Conservation (phyloP, 2,113 vertebrate genomes). For the Cygnus buccinator region DNA sequence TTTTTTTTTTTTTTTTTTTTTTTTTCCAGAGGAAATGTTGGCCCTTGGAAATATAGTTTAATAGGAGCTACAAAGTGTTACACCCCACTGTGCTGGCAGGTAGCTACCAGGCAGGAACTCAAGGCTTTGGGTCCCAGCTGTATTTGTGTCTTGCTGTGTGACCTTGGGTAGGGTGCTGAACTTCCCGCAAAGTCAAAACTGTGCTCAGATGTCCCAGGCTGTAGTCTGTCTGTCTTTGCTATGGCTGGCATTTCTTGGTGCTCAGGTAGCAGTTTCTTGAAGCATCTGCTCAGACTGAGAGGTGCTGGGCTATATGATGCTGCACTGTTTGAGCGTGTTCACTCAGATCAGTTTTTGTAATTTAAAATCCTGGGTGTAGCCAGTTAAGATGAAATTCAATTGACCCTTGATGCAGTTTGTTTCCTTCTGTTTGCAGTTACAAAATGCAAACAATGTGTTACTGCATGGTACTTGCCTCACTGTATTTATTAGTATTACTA, state of each 20-base stretch:
- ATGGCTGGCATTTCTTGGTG: neutral
- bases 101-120: neutral
- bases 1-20: neutral
- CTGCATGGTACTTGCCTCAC: neutral
- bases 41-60: neutral
- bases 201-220: neutral
- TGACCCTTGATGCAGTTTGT: neutral
- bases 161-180: neutral
- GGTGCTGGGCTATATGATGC: neutral
- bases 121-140: neutral
- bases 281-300: neutral
- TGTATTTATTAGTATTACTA: neutral
- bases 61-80: neutral
- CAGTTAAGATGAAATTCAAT: neutral
- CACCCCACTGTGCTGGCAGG: accelerated
- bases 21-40: neutral
- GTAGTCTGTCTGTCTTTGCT: constrained; percentile 1
- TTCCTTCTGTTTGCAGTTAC: neutral
- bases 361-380: neutral
- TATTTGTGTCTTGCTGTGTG: neutral
- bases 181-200: neutral
- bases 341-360: neutral
- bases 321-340: neutral
- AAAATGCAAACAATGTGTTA: neutral
- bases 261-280: neutral